Evolutionary conservation across 2,797 vertebrate species (phyloP).

Genomic region (Enteromius trimaculatus): DNA sequence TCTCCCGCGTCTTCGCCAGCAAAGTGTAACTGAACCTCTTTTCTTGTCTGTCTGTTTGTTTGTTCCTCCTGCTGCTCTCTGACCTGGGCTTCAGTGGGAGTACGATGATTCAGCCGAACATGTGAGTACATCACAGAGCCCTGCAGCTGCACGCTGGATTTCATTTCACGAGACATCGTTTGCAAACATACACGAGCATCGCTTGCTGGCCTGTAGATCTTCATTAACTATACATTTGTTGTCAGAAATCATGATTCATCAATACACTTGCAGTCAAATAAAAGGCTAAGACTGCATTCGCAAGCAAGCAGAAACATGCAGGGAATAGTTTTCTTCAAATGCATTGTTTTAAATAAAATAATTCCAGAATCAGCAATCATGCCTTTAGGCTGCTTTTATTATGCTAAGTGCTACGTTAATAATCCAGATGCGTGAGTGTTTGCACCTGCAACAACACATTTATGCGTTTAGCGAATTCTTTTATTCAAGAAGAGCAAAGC

Average conservation of each 20-base stretch:
- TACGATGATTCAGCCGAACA: slow-evolving; percentile 98
- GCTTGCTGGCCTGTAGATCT: neutral
- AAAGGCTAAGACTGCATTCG: neutral
- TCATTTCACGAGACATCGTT: neutral
- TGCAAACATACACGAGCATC: neutral
- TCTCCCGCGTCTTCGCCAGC: neutral
- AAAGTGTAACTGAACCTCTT: neutral
- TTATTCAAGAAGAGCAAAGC: neutral
- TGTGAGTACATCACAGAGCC: slow-evolving; percentile 85
- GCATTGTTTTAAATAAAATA: no score
- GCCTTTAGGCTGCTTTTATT: neutral
- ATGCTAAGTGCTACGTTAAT: no score
- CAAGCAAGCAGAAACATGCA: no score
- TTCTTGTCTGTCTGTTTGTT: slow-evolving; percentile 48
- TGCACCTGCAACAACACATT: neutral
- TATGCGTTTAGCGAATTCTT: neutral
- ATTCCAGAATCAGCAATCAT: neutral
- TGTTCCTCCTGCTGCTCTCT: slow-evolving; percentile 63
- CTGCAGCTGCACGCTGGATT: neutral
- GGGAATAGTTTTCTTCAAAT: no score
- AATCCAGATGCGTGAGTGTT: neutral
- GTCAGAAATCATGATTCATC: neutral
- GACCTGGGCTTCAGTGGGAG: slow-evolving; percentile 88
- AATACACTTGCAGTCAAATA: neutral
- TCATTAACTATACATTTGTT: neutral